phyloP scores from a whole-genome alignment of 2,888 invertebrate genomes.

The Dasysyrphus albostriatus region DNA sequence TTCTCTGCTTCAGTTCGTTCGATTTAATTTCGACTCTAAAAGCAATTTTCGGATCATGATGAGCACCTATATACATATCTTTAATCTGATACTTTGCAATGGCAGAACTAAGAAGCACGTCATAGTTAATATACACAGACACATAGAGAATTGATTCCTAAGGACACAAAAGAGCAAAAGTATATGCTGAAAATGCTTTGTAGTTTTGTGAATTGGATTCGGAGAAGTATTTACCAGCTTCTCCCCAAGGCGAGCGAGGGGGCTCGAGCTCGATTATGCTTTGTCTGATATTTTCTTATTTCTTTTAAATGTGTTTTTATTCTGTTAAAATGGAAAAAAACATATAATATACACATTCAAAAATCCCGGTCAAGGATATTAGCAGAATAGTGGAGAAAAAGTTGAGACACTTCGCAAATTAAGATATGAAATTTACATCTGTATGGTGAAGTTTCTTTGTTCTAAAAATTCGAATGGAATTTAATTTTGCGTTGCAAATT shows the following conservation, averaged over 20 bases:
- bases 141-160: constrained; percentile 20
- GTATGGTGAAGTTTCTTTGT: neutral
- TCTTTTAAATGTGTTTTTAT: constrained; percentile 5
- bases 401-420: neutral
- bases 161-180: constrained; percentile 4
- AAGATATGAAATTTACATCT: neutral
- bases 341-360: neutral
- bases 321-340: neutral
- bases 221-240: neutral
- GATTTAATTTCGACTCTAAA: constrained; percentile 31
- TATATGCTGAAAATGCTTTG: constrained; percentile 13
- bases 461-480: neutral
- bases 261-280: neutral
- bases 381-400: neutral
- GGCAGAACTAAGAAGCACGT: neutral
- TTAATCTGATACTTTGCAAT: neutral
- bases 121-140: constrained; percentile 8
- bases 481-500: constrained; percentile 5
- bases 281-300: neutral
- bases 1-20: constrained; percentile 5
- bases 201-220: constrained; percentile 18
- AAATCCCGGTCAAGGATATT: constrained; percentile 39
- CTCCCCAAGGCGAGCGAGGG: too few relatives aligned
- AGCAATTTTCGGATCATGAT: constrained; percentile 16
- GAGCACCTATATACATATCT: neutral